Conservation (phyloP, 1,140 invertebrate species). For the Diplogasteroides magnus region DNA sequence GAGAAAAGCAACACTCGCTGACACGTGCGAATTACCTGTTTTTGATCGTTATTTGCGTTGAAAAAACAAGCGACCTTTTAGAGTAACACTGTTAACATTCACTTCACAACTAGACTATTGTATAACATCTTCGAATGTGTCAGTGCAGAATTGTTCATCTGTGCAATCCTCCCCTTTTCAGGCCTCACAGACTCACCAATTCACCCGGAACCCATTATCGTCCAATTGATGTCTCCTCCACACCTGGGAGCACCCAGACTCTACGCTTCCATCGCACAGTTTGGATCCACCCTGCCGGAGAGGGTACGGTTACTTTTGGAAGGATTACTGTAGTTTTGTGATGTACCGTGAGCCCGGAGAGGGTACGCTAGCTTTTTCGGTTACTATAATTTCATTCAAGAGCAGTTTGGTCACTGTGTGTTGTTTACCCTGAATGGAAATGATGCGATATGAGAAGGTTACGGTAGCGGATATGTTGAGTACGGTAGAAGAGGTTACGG, state of each 20-base stretch:
- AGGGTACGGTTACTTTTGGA: not conserved
- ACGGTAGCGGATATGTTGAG: too few species aligned
- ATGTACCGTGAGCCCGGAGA: conserved; percentile 46
- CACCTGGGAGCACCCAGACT: conserved; percentile 18
- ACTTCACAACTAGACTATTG: too few species aligned
- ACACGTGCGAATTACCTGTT: conserved; percentile 10
- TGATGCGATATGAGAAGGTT: too few species aligned
- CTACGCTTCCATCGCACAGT: conserved; percentile 28
- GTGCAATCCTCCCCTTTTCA: too few species aligned
- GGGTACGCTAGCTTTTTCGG: conserved; percentile 76
- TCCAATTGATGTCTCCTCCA: conserved; percentile 13
- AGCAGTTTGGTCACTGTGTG: too few species aligned
- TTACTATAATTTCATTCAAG: conserved; percentile 61
- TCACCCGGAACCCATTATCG: not conserved
- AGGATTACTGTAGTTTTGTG: too few species aligned
- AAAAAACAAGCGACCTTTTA: not conserved
- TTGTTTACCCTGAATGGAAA: too few species aligned
- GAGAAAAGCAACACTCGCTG: too few species aligned
- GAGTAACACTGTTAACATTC: too few species aligned
- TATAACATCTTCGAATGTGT: too few species aligned
- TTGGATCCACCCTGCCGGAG: conserved; percentile 9
- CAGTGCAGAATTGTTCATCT: not conserved
- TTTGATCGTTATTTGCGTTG: not conserved
- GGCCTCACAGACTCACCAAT: not conserved
- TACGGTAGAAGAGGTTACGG: too few species aligned